Evolutionary conservation across 2,113 vertebrate genomes (phyloP).

Genomic region (Prietella phreatophila): DNA sequence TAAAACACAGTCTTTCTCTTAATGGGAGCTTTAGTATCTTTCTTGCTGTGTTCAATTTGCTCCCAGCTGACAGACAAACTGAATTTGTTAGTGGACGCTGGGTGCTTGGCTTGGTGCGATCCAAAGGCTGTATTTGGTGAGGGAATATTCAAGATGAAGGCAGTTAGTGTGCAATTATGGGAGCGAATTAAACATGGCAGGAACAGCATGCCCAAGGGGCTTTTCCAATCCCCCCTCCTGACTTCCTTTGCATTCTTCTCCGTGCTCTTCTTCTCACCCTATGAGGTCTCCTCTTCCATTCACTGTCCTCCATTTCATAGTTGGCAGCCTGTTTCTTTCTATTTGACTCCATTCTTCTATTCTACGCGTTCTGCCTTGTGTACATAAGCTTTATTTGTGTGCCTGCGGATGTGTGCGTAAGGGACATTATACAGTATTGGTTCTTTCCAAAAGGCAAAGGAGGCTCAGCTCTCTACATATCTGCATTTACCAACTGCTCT

Average conservation of each 20-base stretch:
- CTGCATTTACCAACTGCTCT: conserved; percentile 14
- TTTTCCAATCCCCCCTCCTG: conserved; percentile 31
- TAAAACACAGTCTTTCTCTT: conserved; percentile 43
- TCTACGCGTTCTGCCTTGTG: neutral
- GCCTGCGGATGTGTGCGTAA: conserved; percentile 26
- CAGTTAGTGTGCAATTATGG: conserved; percentile 73
- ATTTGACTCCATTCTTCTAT: neutral
- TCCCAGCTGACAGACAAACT: conserved; percentile 64
- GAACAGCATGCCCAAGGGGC: conserved; percentile 64
- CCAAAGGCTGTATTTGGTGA: conserved; percentile 63
- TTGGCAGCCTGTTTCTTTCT: conserved; percentile 42
- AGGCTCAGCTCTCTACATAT: neutral
- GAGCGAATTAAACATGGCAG: conserved; percentile 72
- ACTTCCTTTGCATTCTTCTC: conserved; percentile 21
- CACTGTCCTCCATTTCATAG: conserved; percentile 33
- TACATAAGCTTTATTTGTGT: conserved; percentile 37
- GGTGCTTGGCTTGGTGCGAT: conserved; percentile 40
- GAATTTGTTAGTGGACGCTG: conserved; percentile 58
- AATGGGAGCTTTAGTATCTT: conserved; percentile 50
- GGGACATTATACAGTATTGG: conserved; percentile 1
- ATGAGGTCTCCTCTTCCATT: conserved; percentile 16
- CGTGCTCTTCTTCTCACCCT: conserved; percentile 29
- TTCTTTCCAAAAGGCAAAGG: neutral
- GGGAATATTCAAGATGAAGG: conserved; percentile 52
- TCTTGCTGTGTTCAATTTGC: conserved; percentile 53